Base-by-base conservation (phyloP, 2,888 invertebrate species). In the Theodoxus fluviatilis region DNA sequence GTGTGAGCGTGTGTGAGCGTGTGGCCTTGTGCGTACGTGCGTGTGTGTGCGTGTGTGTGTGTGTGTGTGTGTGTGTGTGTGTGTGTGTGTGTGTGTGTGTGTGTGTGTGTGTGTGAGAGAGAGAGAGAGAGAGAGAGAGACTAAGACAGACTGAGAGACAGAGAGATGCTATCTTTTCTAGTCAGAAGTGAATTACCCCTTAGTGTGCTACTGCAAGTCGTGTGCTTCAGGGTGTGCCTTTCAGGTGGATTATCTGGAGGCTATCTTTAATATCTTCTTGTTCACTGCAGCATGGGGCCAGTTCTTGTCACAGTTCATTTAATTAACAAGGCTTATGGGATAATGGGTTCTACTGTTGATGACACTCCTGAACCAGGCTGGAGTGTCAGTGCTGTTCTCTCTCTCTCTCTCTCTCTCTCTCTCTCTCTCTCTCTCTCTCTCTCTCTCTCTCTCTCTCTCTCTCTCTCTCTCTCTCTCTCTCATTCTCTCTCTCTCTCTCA, bases 11-110 rank as follows among this genome's bases (percentile, higher is more conserved):
- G 61, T 61, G 61, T 4, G 33, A 2, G 37, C n/a, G 61, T 57
- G 57, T 55, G 55, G 9, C 12, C 12, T 9, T 35, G 61, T 35
- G 37, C 22, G 61, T 15, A 18, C 38, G 61, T 35, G 61, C 38
- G 61, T 35, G 37, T 35, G 33, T 61, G 7, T 35, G 35, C 38
- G 18, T n/a, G 37, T 37, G 61, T 61, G 61, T 61, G 59, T 59
- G 59, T 59, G 59, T 59, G 59, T 59, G 59, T 59, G 59, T 59
- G 59, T 59, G 59, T 59, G 59, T 59, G 59, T 59, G 59, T 59
- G 59, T 59, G 59, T 59, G 59, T 59, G 15, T 59, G n/a, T 9
- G 12, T 15, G 55, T 22, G 25, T 55, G 18, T 2, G 55, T 9
- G 12, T 52, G 52, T 52, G 52, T 52, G 4, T 52, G 4, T 52